Conservation (phyloP, 2,797 vertebrate genomes). For the Heterohyrax brucei region DNA sequence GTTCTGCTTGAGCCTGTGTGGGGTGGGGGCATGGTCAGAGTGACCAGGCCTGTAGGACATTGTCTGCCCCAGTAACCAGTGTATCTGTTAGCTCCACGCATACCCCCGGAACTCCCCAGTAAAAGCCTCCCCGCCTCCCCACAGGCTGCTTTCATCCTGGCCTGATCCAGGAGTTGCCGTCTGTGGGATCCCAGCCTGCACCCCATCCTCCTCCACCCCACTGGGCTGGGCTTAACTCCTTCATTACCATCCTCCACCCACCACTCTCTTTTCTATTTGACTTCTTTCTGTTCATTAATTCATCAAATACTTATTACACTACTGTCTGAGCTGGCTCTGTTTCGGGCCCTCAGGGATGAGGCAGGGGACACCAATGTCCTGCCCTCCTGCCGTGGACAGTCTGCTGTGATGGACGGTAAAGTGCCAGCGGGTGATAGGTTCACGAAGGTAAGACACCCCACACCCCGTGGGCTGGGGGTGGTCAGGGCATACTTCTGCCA, state of each 20-base stretch:
- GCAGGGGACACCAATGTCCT: accelerated
- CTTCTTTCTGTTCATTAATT: neutral
- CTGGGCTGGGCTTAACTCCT: slow-evolving; percentile 74
- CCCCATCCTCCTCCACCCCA: neutral
- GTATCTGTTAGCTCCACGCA: neutral
- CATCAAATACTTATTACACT: neutral
- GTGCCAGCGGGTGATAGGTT: neutral
- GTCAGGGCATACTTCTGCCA: neutral
- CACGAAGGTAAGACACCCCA: neutral
- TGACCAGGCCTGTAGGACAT: neutral
- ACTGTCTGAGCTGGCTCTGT: accelerated
- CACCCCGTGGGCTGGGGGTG: accelerated
- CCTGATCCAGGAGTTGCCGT: neutral
- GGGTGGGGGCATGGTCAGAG: too few species aligned
- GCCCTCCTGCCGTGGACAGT: accelerated
- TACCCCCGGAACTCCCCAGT: neutral
- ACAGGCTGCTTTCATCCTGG: neutral
- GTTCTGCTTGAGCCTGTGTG: neutral
- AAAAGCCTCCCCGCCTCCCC: neutral
- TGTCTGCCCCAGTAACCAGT: neutral
- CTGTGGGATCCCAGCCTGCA: neutral
- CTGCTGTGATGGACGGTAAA: accelerated
- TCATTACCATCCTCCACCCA: neutral
- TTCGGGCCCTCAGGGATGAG: neutral
- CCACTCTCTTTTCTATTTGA: neutral